Evolutionary conservation across 2,113 vertebrate species (phyloP).

Genomic region (Channa maculata): DNA sequence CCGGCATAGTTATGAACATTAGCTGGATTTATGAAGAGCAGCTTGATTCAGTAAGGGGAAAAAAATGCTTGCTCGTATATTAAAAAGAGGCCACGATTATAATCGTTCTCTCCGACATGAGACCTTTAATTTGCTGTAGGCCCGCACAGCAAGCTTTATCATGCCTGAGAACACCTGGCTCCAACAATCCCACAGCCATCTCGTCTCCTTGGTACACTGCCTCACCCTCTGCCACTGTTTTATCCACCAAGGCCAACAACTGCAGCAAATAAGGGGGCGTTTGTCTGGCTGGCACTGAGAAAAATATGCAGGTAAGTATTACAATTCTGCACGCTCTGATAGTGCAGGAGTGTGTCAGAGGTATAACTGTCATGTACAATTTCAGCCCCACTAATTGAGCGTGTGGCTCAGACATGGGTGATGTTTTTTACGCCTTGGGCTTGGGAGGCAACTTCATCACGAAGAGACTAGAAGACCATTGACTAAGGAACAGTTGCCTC

Average conservation of each 20-base stretch:
- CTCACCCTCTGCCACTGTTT: constrained; percentile 52
- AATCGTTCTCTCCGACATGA: constrained; percentile 79
- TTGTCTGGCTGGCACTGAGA: constrained; percentile 49
- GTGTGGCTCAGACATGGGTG: constrained; percentile 13
- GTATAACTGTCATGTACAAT: constrained; percentile 45
- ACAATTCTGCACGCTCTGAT: constrained; percentile 30
- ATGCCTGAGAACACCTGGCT: constrained; percentile 86
- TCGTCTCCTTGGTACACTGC: constrained; percentile 68
- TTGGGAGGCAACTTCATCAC: constrained; percentile 10
- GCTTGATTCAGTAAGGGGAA: constrained; percentile 76
- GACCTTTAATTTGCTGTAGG: constrained; percentile 84
- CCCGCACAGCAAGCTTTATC: constrained; percentile 85
- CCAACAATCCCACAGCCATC: constrained; percentile 63
- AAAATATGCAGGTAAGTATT: constrained; percentile 31
- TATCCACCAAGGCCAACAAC: constrained; percentile 50
- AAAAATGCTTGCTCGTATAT: constrained; percentile 82
- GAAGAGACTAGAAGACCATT: not conserved
- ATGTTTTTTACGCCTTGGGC: constrained; percentile 32
- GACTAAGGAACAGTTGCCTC: not conserved
- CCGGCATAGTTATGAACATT: constrained; percentile 76
- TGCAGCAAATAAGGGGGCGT: constrained; percentile 36
- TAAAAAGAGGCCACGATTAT: constrained; percentile 81
- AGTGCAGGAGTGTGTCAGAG: constrained; percentile 25
- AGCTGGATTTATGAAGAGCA: constrained; percentile 82
- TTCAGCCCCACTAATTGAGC: constrained; percentile 42